Conservation (phyloP, 2,797 vertebrate species). For the Dicrostonyx torquatus region DNA sequence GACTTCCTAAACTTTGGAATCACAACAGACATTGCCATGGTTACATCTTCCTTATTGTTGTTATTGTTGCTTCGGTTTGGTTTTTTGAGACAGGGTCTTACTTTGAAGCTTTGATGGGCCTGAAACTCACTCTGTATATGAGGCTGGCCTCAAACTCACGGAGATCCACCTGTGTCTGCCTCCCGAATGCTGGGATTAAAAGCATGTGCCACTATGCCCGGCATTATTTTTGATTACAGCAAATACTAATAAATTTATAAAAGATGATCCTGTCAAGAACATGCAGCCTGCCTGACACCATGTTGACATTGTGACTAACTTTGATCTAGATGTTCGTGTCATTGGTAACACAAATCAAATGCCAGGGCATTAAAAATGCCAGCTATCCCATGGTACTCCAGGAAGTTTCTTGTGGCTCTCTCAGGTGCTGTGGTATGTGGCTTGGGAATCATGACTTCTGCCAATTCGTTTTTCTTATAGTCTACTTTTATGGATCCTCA, state of each 20-base stretch:
- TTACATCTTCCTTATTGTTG: neutral
- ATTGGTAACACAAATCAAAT: neutral
- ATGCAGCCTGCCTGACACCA: neutral
- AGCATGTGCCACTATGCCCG: neutral
- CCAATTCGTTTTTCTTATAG: neutral
- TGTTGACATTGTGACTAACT: neutral
- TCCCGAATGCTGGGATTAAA: neutral
- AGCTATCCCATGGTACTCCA: neutral
- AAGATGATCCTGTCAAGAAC: neutral
- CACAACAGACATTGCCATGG: neutral
- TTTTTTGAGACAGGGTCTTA: neutral
- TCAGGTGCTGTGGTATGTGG: neutral
- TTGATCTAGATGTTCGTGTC: neutral
- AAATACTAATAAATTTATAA: slow-evolving; percentile 20
- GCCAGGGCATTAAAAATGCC: neutral
- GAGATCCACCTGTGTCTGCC: neutral
- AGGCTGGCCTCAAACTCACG: neutral
- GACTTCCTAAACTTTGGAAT: slow-evolving; percentile 1
- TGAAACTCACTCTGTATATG: neutral
- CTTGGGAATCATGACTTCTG: neutral
- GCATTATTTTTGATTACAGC: neutral
- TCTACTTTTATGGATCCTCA: neutral
- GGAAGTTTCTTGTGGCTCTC: neutral
- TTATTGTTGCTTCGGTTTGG: neutral
- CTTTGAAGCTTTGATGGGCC: neutral